Conservation (phyloP, 2,888 invertebrate genomes). For the Cephus sareptanus region DNA sequence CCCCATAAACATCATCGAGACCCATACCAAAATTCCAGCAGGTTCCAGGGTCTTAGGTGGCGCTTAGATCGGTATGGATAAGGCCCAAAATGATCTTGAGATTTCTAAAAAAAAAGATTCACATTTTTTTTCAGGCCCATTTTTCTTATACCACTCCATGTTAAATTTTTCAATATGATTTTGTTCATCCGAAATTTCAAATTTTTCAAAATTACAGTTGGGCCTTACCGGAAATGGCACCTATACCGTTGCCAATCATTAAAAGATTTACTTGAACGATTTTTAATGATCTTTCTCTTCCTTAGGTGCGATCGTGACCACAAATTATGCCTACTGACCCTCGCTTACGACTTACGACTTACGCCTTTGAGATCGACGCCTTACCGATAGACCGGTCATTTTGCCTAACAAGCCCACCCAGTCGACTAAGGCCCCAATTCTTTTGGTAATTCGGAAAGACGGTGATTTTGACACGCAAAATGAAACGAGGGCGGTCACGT, state of each 20-base stretch:
- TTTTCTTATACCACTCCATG: not conserved
- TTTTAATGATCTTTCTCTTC: slow-evolving; percentile 10
- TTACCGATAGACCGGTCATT: slow-evolving; percentile 17
- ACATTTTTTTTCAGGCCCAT: not conserved
- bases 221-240: not conserved
- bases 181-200: not conserved
- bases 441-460: slow-evolving; percentile 3
- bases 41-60: not conserved
- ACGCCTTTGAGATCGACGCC: slow-evolving; percentile 4
- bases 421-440: not conserved
- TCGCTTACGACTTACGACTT: not conserved
- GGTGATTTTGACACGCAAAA: slow-evolving; percentile 14
- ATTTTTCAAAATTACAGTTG: not conserved
- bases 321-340: not conserved
- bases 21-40: not conserved
- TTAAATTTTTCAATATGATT: not conserved
- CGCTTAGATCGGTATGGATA: not conserved
- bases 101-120: not conserved
- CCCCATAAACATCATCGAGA: not conserved
- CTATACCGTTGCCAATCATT: not conserved
- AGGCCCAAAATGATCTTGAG: not conserved
- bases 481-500: slow-evolving; percentile 7
- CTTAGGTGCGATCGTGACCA: not conserved
- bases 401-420: slow-evolving; percentile 23
- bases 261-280: slow-evolving; percentile 7